These are phyloP conservation scores for Centrocercus urophasianus DNA, from an alignment of 2,113 vertebrate species.

Conservation along the genomic window DNA sequence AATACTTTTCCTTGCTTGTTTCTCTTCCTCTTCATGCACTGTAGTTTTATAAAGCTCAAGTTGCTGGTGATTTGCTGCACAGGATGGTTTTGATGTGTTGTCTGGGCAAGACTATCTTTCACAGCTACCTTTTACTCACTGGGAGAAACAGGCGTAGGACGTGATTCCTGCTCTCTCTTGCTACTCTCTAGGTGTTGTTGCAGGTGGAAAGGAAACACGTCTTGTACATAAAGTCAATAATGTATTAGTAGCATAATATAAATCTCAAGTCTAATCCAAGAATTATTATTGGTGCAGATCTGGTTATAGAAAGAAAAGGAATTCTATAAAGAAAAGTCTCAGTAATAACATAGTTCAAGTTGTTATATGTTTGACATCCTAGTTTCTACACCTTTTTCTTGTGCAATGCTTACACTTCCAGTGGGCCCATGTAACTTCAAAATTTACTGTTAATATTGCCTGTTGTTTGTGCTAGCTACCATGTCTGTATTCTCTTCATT, in stretches of 20 bases:
- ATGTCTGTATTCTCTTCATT: neutral
- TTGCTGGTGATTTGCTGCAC: neutral
- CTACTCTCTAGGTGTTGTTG: neutral
- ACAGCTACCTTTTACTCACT: neutral
- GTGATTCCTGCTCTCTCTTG: neutral
- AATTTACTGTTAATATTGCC: neutral
- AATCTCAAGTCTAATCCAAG: neutral
- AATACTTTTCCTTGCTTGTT: neutral
- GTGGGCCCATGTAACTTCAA: fast-evolving
- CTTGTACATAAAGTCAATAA: neutral
- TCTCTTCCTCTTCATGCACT: neutral
- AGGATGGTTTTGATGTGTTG: neutral
- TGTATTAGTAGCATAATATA: neutral
- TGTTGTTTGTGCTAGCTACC: neutral
- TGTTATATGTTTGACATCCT: neutral
- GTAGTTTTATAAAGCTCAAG: neutral
- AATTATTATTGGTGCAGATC: neutral
- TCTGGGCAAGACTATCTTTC: neutral
- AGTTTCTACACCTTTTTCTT: neutral
- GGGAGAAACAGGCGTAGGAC: neutral
- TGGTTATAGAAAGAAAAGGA: neutral
- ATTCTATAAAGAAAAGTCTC: neutral
- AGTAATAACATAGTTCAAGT: neutral
- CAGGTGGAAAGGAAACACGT: neutral
- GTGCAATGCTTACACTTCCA: neutral